Evolutionary conservation across 2,797 vertebrate genomes (phyloP).

Genomic region (Sebastes oblongus): DNA sequence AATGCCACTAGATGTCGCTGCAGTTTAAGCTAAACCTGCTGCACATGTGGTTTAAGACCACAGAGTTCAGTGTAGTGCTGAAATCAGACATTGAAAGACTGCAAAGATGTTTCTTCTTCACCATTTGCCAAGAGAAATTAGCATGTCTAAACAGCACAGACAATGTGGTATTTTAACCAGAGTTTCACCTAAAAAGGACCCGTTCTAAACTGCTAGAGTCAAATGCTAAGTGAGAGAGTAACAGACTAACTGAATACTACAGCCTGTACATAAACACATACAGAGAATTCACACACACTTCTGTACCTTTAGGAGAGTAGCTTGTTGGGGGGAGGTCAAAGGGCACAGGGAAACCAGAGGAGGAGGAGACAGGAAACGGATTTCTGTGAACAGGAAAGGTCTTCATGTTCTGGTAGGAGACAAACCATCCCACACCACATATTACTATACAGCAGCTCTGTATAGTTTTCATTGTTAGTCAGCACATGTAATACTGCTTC

Average conservation of each 20-base stretch:
- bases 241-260: background rate
- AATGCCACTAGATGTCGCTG: slow-evolving; percentile 1
- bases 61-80: background rate
- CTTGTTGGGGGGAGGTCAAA: slow-evolving; percentile 83
- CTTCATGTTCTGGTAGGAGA: slow-evolving; percentile 76
- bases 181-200: background rate
- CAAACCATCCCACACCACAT: background rate
- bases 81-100: background rate
- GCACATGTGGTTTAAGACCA: background rate
- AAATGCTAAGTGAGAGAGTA: background rate
- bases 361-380: slow-evolving; percentile 75
- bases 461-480: background rate
- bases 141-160: background rate
- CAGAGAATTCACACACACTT: background rate
- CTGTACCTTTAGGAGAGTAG: slow-evolving; percentile 79
- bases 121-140: background rate
- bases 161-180: background rate
- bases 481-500: background rate
- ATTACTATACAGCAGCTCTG: background rate
- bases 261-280: background rate
- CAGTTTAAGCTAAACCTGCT: background rate
- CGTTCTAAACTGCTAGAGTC: background rate
- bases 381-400: slow-evolving; percentile 78
- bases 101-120: background rate
- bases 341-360: slow-evolving; percentile 80